phyloP scores from a whole-genome alignment of 2,797 vertebrate species.

The Bradypus variegatus region DNA sequence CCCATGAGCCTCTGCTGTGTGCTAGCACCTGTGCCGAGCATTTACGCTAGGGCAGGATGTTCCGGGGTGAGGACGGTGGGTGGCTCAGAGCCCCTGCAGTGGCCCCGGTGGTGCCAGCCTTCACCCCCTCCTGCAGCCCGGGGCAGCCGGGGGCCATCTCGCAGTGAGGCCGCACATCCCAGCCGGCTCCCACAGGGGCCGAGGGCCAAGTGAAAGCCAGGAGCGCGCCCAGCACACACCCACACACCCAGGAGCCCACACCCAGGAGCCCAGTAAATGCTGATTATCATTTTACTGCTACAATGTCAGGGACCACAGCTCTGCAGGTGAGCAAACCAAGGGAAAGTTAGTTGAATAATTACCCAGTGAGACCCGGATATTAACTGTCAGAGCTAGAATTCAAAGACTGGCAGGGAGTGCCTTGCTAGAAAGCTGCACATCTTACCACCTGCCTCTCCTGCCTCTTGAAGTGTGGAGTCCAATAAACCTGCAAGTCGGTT shows the following conservation, averaged over 20 bases:
- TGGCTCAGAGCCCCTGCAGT: neutral
- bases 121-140: too few species aligned
- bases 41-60: neutral
- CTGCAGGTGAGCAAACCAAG: neutral
- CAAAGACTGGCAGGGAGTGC: rapidly evolving
- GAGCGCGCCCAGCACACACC: too few species aligned
- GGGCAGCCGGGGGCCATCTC: too few species aligned
- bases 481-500: neutral
- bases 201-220: too few species aligned
- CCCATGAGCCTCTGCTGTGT: neutral
- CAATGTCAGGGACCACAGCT: neutral
- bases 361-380: neutral
- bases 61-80: neutral
- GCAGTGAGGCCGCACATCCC: too few species aligned
- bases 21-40: neutral
- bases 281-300: too few species aligned
- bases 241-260: too few species aligned
- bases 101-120: too few species aligned
- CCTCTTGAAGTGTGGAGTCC: neutral
- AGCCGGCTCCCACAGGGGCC: too few species aligned
- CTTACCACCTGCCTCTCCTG: neutral
- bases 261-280: too few species aligned
- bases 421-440: neutral
- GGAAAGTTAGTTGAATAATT: neutral
- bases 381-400: neutral